These are phyloP conservation scores for Cyphotilapia sp. DNA, from an alignment of 2,113 vertebrate species.

Conservation along the genomic window DNA sequence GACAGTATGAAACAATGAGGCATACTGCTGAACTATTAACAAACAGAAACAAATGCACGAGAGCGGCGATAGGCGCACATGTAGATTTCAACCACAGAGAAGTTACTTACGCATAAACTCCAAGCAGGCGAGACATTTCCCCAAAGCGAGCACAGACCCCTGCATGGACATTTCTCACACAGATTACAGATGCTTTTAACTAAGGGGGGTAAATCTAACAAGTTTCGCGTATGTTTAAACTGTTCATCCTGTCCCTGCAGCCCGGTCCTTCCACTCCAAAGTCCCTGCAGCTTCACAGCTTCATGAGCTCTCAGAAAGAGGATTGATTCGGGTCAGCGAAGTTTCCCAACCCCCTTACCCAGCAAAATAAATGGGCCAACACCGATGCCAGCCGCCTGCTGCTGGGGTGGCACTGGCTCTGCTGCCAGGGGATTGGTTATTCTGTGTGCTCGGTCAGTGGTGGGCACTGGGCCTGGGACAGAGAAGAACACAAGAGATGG, in stretches of 20 bases:
- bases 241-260: conserved; percentile 11
- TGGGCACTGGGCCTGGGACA: conserved; percentile 44
- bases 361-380: conserved; percentile 19
- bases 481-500: conserved; percentile 12
- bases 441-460: conserved; percentile 10
- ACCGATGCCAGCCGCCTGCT: conserved; percentile 24
- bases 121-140: conserved; percentile 52
- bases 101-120: conserved; percentile 47
- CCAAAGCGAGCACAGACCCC: conserved; percentile 29
- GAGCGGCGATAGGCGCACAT: neutral
- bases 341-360: conserved; percentile 28
- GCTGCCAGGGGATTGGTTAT: conserved; percentile 32
- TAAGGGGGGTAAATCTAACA: neutral
- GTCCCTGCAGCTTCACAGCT: neutral
- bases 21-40: neutral
- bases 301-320: conserved; percentile 22
- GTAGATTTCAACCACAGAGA: neutral
- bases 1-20: neutral
- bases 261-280: neutral
- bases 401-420: conserved; percentile 26
- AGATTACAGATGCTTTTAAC: neutral
- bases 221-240: neutral
- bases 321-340: conserved; percentile 39
- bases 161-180: conserved; percentile 35
- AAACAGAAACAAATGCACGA: neutral